These are phyloP conservation scores for Trichoplax adhaerens DNA, from an alignment of 37 sponge, comb jelly and placozoan species.

Conservation along the genomic window DNA sequence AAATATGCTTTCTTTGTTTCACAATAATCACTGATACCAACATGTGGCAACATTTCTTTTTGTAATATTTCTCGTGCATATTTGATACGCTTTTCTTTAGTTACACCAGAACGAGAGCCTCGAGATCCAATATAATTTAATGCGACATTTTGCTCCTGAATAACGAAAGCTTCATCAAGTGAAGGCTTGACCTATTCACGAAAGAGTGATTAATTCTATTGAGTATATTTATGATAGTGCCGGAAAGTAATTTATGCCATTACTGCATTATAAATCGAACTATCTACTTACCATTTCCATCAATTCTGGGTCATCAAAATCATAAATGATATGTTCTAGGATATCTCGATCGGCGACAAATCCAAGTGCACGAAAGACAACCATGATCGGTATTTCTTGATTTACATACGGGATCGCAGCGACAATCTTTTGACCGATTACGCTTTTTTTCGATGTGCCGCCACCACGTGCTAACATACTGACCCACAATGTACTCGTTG, in stretches of 20 bases:
- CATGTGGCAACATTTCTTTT: constrained; percentile 98
- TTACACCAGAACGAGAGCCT: constrained; percentile 92
- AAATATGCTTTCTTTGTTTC: constrained; percentile 99
- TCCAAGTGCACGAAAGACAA: constrained; percentile 96
- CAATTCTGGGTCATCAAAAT: constrained; percentile 97
- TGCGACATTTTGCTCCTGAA: constrained; percentile 96
- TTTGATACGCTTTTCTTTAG: constrained; percentile 85
- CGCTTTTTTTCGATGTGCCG: constrained; percentile 58
- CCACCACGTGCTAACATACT: constrained; percentile 91
- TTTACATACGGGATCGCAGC: constrained; percentile 92
- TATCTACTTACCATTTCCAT: constrained; percentile 80
- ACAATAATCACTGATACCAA: constrained; percentile 98
- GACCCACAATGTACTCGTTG: constrained; percentile 94
- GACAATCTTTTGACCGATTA: constrained; percentile 86
- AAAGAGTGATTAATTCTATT: neutral
- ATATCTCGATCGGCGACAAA: constrained; percentile 98
- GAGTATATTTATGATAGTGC: neutral
- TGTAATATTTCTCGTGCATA: constrained; percentile 98
- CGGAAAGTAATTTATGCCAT: neutral
- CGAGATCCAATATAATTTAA: constrained; percentile 94
- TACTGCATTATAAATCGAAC: too few relatives aligned
- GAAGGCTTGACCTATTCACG: constrained; percentile 79
- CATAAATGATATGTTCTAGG: constrained; percentile 98
- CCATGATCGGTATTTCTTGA: constrained; percentile 98
- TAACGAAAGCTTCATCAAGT: constrained; percentile 98